Evolutionary conservation across 1,140 invertebrate species (phyloP).

Genomic region (Tetragonula clypearis): DNA sequence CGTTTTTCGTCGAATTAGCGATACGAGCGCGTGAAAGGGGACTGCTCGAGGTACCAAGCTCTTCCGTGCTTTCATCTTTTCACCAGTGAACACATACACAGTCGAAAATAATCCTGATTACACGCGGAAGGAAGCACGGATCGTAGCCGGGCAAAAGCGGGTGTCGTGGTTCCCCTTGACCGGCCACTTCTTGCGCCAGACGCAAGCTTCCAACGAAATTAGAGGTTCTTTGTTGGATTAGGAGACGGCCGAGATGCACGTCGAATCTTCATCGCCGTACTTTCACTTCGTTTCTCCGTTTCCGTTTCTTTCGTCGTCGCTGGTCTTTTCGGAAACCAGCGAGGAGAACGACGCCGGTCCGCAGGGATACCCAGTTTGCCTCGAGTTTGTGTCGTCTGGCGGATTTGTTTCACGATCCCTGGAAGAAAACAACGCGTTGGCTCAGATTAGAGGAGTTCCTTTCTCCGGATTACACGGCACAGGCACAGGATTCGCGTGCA

Average conservation of each 20-base stretch:
- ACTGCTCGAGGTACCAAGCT: not conserved
- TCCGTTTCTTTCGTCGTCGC: not conserved
- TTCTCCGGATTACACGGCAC: not conserved
- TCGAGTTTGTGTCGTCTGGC: not conserved
- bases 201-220: constrained; percentile 17
- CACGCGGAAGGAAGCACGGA: not conserved
- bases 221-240: constrained; percentile 30
- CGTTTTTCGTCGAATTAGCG: constrained; percentile 8
- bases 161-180: not conserved
- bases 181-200: constrained; percentile 4
- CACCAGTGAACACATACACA: no score
- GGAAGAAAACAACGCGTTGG: not conserved
- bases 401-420: constrained; percentile 23
- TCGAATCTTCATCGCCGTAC: not conserved
- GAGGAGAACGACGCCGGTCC: not conserved
- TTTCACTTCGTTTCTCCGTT: not conserved
- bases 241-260: constrained; percentile 3
- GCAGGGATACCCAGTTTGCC: not conserved
- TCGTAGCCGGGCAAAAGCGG: not conserved
- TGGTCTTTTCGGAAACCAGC: not conserved
- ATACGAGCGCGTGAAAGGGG: not conserved
- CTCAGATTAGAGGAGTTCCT: not conserved
- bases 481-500: not conserved
- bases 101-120: constrained; percentile 15
- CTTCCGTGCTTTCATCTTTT: not conserved